Base-by-base conservation (phyloP, 2,888 invertebrate species). In the Ophion ellenae region DNA sequence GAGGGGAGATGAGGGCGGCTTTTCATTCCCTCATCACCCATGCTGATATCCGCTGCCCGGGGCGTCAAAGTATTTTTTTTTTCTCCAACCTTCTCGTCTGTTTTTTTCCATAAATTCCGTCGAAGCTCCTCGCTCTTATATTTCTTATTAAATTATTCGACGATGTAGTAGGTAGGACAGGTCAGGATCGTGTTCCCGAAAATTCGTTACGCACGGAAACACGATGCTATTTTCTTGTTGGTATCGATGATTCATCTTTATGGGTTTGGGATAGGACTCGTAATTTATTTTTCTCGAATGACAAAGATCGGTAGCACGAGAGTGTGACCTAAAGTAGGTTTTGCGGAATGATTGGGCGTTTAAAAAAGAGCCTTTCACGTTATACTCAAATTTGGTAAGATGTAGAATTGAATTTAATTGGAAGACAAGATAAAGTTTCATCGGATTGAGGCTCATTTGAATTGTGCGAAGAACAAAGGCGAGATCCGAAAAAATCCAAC, bases 11-110 rank as follows among this genome's bases (percentile, higher is more conserved):
- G 69, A 73, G 40, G 32, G 64, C 11, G 67, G 75, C 70, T 47
- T 85, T 86, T 69, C 86, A 69, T 83, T 85, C 86, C 83, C 86
- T 86, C 83, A 83, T 86, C 86, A 83, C 71, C 83, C 81, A 81
- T 86, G 80, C 83, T 81, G 86, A 86, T 86, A 86, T 86, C 81
- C 86, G 83, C 80, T 81, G 81, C 81, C 77, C 69, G 69, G 81
- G 73, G 77, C 86, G 81, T 86, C 83, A 83, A 81, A 86, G 76
- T 86, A 75, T 61, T 75, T 75, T 81, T 74, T n/a, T 81, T 80
- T 67, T 17, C 47, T 45, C 14, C 57, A 32, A 40, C 77, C 53
- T 59, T 24, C 40, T 59, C 24, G 28, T 63, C 64, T 36, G 28
- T 36, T 53, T 40, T 75, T 83, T 76, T 77, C 53, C 76, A 47